Base-by-base conservation (phyloP, 2,888 invertebrate species). In the Diogma glabrata region DNA sequence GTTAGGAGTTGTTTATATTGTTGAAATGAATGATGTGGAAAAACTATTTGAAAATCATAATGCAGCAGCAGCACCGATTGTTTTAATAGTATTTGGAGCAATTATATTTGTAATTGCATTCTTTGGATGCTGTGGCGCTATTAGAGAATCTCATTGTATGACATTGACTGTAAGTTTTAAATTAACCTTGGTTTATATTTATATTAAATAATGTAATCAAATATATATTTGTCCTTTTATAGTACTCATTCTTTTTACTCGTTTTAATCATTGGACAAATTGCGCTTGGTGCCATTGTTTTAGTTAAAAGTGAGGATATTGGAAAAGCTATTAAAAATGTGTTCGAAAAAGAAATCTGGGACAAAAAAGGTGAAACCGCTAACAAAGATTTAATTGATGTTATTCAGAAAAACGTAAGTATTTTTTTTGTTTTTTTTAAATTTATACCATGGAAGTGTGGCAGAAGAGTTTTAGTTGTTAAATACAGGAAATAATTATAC, bases 61-160 rank as follows among this genome's bases (percentile, higher is more conserved):
- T 10, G 67, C 77, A 51, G 64, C 75, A 9, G 72, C 78, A 33
- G 76, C 82, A 2, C 78, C 85, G 2, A 73, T 83, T 63, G 62
- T 76, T 36, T 74, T 85, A 59, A 82, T 87, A 54, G 68, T 81
- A 51, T 67, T 87, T 55, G 85, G 87, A 12, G 74, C 77, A 10
- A 64, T 86, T 51, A 80, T 87, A 57, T 84, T 90, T 62, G 68
- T 88, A 59, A 83, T 91, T 57, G 85, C 89, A 3, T 90, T 90
- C 75, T 83, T 91, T 65, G 92, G 91, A 56, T 92, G 92, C 70
- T 91, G 90, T 64, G 92, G 92, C 40, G 90, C 92, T 12, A 81
- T 87, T 58, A 79, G 86, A 57, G 91, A 92, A 71, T 90, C 86
- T 63, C 84, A 89, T 64, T 89, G 88, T 74, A 87, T 91, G 84